phyloP scores from a whole-genome alignment of 2,797 vertebrate species.

The Leuciscus waleckii region DNA sequence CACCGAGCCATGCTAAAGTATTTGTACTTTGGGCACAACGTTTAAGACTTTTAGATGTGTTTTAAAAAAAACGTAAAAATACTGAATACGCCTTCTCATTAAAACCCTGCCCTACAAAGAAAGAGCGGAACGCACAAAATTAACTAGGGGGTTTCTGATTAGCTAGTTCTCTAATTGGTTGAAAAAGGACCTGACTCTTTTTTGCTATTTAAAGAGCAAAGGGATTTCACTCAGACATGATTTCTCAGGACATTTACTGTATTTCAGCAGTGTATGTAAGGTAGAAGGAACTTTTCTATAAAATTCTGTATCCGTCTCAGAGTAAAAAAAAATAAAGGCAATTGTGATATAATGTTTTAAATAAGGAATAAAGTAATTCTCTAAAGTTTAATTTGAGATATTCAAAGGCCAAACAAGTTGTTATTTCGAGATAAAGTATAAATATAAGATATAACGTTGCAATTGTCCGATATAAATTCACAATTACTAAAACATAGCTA shows the following conservation, averaged over 20 bases:
- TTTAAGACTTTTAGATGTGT: neutral
- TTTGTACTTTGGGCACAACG: neutral
- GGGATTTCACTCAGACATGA: neutral
- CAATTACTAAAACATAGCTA: neutral
- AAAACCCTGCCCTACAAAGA: neutral
- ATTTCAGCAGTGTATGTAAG: neutral
- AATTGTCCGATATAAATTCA: neutral
- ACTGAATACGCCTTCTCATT: neutral
- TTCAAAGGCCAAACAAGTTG: conserved; percentile 8
- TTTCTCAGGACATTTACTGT: neutral
- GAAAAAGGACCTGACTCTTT: neutral
- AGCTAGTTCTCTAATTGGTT: neutral
- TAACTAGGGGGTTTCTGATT: neutral
- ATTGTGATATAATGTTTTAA: neutral
- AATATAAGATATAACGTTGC: neutral
- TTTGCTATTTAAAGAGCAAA: neutral
- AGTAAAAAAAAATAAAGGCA: neutral
- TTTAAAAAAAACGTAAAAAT: neutral
- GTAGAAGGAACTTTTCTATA: neutral
- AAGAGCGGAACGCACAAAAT: neutral
- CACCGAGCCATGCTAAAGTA: neutral
- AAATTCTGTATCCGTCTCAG: too few relatives aligned
- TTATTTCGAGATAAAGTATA: neutral
- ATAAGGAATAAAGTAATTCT: neutral
- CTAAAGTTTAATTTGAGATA: neutral